Base-by-base conservation (phyloP, 2,888 invertebrate genomes). In the Galerucella pusilla region DNA sequence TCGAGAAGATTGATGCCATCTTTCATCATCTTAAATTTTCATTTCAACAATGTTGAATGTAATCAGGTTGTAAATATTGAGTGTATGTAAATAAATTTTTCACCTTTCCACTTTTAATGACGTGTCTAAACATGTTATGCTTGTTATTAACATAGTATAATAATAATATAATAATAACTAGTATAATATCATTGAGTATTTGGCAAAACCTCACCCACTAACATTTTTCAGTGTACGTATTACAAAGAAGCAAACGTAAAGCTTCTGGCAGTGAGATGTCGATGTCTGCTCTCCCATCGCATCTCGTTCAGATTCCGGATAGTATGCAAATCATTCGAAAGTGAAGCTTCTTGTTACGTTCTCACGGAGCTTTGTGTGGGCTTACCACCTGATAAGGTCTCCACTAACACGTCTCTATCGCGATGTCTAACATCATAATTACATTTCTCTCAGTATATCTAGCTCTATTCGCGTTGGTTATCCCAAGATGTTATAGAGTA, bases 311-410 rank as follows among this genome's bases (percentile, higher is more conserved):
- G 64, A 64, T 66, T 72, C 78, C 81, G 82, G 83, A 84, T 83
- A 81, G 84, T 82, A 86, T 86, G 86, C 85, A 86, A 86, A 86
- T 85, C 77, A 84, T 83, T 78, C 73, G 79, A 80, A 82, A 82
- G 83, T 82, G 81, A 80, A 81, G 71, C 82, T 85, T 82, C 85
- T 85, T 84, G 85, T 83, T 79, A 79, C 80, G 82, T 86, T 86
- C 86, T 83, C 86, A 86, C 86, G 86, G 81, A 81, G 86, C 83
- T 86, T 86, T 85, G 78, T 81, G 78, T 78, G 76, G 82, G 82
- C 82, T 82, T 84, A 85, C 84, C 85, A 86, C 85, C 85, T 86
- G 85, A 85, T 84, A 85, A 85, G 82, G 81, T 81, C 77, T 79
- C 80, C 79, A 76, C 81, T 80, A 78, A 80, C 78, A 77, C 77